Evolutionary conservation across 2,888 invertebrate genomes (phyloP).

Genomic region (Dicycla oo): DNA sequence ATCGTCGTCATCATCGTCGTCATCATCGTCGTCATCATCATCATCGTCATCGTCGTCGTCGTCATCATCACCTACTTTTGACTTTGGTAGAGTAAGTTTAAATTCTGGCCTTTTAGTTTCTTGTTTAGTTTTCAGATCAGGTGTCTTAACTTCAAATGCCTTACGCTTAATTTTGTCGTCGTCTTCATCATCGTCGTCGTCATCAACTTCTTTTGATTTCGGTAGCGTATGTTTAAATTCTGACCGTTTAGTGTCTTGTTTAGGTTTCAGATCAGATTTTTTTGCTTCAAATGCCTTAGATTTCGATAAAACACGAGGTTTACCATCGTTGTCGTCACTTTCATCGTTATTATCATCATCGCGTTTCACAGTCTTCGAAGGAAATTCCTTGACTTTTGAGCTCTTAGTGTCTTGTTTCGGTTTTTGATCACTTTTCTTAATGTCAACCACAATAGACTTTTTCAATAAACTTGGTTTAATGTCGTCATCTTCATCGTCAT

Average conservation of each 20-base stretch:
- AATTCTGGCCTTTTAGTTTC: constrained; percentile 33
- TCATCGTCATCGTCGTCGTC: constrained; percentile 33
- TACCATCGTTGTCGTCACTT: constrained; percentile 53
- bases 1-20: constrained; percentile 40
- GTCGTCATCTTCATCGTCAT: constrained; percentile 61
- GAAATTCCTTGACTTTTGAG: constrained; percentile 39
- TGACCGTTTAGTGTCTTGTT: constrained; percentile 49
- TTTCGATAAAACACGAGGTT: constrained; percentile 56
- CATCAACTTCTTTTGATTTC: constrained; percentile 50
- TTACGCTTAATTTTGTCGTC: constrained; percentile 60
- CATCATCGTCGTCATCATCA: constrained; percentile 29
- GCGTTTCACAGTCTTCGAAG: constrained; percentile 27
- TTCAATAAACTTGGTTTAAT: constrained; percentile 37
- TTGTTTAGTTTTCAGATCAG: constrained; percentile 44
- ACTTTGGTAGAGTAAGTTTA: constrained; percentile 30
- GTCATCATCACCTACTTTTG: constrained; percentile 40
- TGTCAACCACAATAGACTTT: constrained; percentile 33
- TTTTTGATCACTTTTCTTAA: constrained; percentile 51
- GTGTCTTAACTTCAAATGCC: constrained; percentile 41
- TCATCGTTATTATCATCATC: constrained; percentile 58
- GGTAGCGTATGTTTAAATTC: constrained; percentile 36
- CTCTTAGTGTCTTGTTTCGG: constrained; percentile 41
- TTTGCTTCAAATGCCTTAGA: constrained; percentile 59
- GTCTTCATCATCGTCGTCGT: constrained; percentile 68
- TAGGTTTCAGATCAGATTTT: constrained; percentile 41